Percentiles rank a stretch among this genome's conserved stretches.
Evolutionary conservation across 2,888 invertebrate genomes (phyloP).

Genomic region (Eupithecia centaureata): DNA sequence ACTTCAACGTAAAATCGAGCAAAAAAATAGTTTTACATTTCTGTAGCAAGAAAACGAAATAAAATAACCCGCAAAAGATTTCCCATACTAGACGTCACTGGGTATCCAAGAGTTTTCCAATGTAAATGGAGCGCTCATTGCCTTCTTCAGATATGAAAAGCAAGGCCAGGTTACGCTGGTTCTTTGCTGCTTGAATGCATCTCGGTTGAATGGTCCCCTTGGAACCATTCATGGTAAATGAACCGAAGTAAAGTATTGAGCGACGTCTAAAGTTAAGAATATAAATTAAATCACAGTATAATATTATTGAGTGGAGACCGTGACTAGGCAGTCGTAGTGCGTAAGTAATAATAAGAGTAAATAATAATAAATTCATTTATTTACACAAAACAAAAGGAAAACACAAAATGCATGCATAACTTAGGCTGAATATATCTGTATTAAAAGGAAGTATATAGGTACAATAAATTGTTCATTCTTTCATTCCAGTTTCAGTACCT

Average conservation of each 20-base stretch:
- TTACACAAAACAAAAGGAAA: too few relatives aligned
- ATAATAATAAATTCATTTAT: too few relatives aligned
- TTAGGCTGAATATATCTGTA: too few relatives aligned
- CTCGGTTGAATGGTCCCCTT: conserved; percentile 52
- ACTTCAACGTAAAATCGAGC: conserved; percentile 12
- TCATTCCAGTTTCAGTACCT: too few relatives aligned
- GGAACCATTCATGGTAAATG: conserved; percentile 53
- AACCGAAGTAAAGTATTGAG: conserved; percentile 45
- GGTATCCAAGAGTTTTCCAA: conserved; percentile 20
- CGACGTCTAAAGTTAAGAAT: conserved; percentile 17
- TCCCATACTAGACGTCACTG: conserved; percentile 36
- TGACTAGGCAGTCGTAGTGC: too few relatives aligned
- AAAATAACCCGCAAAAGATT: conserved; percentile 26
- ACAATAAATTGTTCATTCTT: too few relatives aligned
- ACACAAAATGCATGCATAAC: too few relatives aligned
- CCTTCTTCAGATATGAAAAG: not conserved
- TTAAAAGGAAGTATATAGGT: too few relatives aligned
- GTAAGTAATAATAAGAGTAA: too few relatives aligned
- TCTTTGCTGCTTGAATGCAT: conserved; percentile 51
- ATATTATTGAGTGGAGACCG: too few relatives aligned
- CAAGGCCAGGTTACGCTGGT: conserved; percentile 40
- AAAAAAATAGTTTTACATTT: conserved; percentile 19
- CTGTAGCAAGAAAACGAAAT: conserved; percentile 22
- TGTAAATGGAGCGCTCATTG: conserved; percentile 18
- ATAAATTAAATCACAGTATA: conserved; percentile 8